Base-by-base conservation (phyloP, 2,113 vertebrate species). In the Saguinus midas region DNA sequence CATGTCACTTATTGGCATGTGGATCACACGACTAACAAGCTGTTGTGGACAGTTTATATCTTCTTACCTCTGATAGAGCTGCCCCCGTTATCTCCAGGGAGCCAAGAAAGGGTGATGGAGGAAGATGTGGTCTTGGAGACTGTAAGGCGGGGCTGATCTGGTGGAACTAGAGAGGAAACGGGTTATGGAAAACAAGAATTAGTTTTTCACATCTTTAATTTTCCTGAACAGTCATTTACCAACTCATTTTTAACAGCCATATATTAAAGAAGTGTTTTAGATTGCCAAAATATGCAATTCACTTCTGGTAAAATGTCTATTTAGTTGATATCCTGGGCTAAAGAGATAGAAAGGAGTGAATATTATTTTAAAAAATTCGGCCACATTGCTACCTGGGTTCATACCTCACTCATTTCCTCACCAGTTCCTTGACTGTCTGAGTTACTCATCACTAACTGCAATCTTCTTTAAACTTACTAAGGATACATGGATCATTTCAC, bases 111-210 rank as follows among this genome's bases (percentile, higher is more conserved):
- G 8, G 99, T 99, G 97, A 99, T 99, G 81, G 99, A 99, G 87
- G 99, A 99, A 92, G 99, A 99, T 2, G 99, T 99, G 5, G 99
- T 99, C 99, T 99, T 99, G 97, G 99, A 99, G 89, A 99, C 99
- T 0, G 99, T 99, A 91, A 99, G 99, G 87, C 99, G 99, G 72
- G 99, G 99, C 97, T 99, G 99, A 98, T 99, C 99, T 75, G 99
- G 99, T 93, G 99, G 99, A 93, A 99, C 99, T 99, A 96, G 90
- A 97, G 21, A 55, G 87, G 96, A 97, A 97, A 97, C 16, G 93
- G 97, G 92, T 97, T 93, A 94, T 58, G 86, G 98, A 98, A 98
- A 98, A 97, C 9, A 98, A 96, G 97, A 97, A 97, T 98, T 92
- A 98, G 81, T 97, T 97, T 98, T 96, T 94, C 0, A 6, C 37